Base-by-base conservation (phyloP, 2,888 invertebrate genomes). In the Argyresthia goedartella region DNA sequence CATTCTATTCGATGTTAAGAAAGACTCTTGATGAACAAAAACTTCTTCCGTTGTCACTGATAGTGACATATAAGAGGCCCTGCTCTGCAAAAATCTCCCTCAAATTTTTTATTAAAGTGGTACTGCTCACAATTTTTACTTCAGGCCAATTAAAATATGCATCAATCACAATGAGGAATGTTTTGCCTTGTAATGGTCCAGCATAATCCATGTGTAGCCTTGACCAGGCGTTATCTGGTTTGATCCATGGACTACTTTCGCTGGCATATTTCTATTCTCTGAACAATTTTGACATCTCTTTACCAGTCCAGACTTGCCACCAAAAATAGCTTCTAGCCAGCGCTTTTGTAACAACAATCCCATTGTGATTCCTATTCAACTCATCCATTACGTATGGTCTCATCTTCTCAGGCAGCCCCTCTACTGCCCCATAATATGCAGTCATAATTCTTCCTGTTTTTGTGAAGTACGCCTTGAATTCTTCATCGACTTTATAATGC, bases 1-100 rank as follows among this genome's bases (percentile, higher is more conserved):
- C 0, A 58, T 53, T 10, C 34, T 16, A 53, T 56, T 55, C 3
- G 13, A 34, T 33, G 49, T 50, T 35, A 56, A 15, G 47, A 52
- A 55, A 2, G 48, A 8, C 48, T 53, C 4, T 16, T 9, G 50
- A 16, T 8, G 54, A 54, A 9, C 43, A 51, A n/a, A 55, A 58
- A 41, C 53, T 33, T 9, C 36, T 13, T 1, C 58, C 58, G 49
- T 58, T 58, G 42, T 56, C 56, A 7, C 51, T 51, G 1, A 56
- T 55, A 0, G 56, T 1, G 0, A 51, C 33, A 16, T 56, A 53
- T 8, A 55, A 55, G 1, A 54, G 34, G 1, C 55, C 56, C 11
- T 54, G 45, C 7, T 41, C 35, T 34, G 55, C 49, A 53, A 55
- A 58, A n/a, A 54, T 52, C 3, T 44, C 35, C 45, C 55, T 44